Percentiles rank a stretch among this genome's conserved stretches.
Evolutionary conservation across 2,113 vertebrate genomes (phyloP).

Genomic region (Zingel zingel): DNA sequence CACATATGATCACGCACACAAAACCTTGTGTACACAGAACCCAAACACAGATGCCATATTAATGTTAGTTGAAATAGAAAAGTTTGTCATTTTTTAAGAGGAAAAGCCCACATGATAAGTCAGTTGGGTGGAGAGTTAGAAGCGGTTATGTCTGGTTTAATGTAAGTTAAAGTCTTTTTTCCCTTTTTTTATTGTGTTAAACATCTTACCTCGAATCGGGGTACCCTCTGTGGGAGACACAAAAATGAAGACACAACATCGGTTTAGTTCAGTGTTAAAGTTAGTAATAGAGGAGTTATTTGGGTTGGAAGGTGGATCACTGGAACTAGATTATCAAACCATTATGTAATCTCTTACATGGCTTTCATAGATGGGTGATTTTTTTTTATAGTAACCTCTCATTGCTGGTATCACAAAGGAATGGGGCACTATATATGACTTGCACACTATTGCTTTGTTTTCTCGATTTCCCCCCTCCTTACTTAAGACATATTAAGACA

Average conservation of each 20-base stretch:
- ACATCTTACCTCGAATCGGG: constrained; percentile 98
- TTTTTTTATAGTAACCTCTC: constrained; percentile 43
- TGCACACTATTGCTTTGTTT: neutral
- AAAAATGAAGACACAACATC: constrained; percentile 85
- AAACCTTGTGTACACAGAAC: constrained; percentile 45
- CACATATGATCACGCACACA: constrained; percentile 53
- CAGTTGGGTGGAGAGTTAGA: constrained; percentile 45
- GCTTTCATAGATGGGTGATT: constrained; percentile 12
- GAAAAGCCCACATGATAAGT: constrained; percentile 28
- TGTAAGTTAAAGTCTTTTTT: constrained; percentile 47
- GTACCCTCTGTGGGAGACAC: constrained; percentile 94
- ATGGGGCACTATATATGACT: constrained; percentile 5
- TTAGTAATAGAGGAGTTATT: constrained; percentile 69
- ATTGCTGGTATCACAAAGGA: constrained; percentile 79
- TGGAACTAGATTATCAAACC: constrained; percentile 61
- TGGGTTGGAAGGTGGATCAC: constrained; percentile 62
- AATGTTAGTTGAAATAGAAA: constrained; percentile 41
- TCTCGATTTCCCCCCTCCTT: neutral
- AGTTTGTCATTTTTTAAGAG: constrained; percentile 13
- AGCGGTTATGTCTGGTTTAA: constrained; percentile 67
- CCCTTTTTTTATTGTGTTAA: constrained; percentile 50
- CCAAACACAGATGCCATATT: constrained; percentile 63
- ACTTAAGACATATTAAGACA: constrained; percentile 14
- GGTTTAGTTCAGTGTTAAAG: constrained; percentile 81
- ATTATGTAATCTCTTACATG: constrained; percentile 42